Percentiles rank a stretch among this genome's conserved stretches.
Evolutionary conservation across 2,113 vertebrate species (phyloP).

Genomic region (Nothobranchius furzeri): DNA sequence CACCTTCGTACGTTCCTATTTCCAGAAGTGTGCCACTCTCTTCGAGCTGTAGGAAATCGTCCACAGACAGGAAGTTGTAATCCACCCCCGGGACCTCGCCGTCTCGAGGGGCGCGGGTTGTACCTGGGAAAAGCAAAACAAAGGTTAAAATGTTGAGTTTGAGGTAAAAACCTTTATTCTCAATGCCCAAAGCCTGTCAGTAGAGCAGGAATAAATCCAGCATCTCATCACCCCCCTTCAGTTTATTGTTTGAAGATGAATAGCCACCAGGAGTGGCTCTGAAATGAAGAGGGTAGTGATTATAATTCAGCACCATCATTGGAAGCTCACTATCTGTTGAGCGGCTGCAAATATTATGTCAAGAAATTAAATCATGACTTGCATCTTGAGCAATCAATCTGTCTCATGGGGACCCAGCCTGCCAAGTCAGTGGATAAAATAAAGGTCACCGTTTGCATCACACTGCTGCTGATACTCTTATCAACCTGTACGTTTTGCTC

Average conservation of each 20-base stretch:
- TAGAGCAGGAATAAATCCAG: constrained; percentile 16
- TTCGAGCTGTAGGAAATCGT: constrained; percentile 92
- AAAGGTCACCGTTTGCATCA: constrained; percentile 41
- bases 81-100: constrained; percentile 95
- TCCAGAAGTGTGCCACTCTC: constrained; percentile 93
- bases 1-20: constrained; percentile 97
- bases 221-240: constrained; percentile 10
- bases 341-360: constrained; percentile 44
- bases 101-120: constrained; percentile 91
- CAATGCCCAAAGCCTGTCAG: constrained; percentile 2
- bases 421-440: constrained; percentile 37
- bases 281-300: constrained; percentile 47
- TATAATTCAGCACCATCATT: constrained; percentile 43
- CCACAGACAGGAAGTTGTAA: constrained; percentile 94
- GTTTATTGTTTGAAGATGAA: constrained; percentile 20
- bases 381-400: constrained; percentile 13
- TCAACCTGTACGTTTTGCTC: constrained; percentile 27
- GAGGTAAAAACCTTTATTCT: background rate
- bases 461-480: constrained; percentile 19
- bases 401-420: constrained; percentile 34
- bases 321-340: constrained; percentile 24
- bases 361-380: constrained; percentile 52
- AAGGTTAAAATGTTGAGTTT: background rate
- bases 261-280: constrained; percentile 7
- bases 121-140: constrained; percentile 80